phyloP scores from a whole-genome alignment of 2,888 invertebrate genomes.

The Amphiduros pacificus region DNA sequence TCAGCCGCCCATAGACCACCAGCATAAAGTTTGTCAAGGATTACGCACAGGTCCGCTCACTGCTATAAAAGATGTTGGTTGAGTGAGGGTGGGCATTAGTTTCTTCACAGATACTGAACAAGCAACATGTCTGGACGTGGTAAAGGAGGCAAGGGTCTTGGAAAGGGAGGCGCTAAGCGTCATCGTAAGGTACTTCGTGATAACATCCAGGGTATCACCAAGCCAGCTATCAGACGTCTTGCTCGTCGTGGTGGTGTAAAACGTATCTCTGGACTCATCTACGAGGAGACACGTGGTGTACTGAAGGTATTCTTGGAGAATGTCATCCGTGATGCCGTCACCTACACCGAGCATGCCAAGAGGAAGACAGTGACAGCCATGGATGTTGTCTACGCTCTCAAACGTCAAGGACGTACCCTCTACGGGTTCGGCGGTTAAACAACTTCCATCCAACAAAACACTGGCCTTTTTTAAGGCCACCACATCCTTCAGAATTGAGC shows the following conservation, averaged over 20 bases:
- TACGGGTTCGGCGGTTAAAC: slow-evolving; percentile 76
- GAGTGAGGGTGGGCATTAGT: too few relatives aligned
- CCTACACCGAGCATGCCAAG: slow-evolving; percentile 85
- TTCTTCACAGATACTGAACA: too few relatives aligned
- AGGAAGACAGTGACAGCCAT: slow-evolving; percentile 80
- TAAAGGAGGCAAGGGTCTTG: slow-evolving; percentile 77
- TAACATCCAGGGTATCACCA: slow-evolving; percentile 80
- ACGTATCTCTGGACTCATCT: slow-evolving; percentile 74
- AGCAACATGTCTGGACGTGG: slow-evolving; percentile 76
- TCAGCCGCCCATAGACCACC: too few relatives aligned
- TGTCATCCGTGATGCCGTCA: slow-evolving; percentile 82
- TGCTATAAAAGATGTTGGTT: too few relatives aligned
- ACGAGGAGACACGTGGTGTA: slow-evolving; percentile 79
- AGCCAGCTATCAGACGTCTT: slow-evolving; percentile 75
- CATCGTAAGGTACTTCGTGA: slow-evolving; percentile 78
- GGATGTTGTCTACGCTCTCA: slow-evolving; percentile 70
- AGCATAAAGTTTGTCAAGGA: too few relatives aligned
- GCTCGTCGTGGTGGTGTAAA: slow-evolving; percentile 71
- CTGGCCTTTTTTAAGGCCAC: too few relatives aligned
- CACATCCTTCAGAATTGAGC: too few relatives aligned
- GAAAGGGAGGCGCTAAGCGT: slow-evolving; percentile 80
- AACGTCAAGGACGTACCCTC: slow-evolving; percentile 78
- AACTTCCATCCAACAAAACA: too few relatives aligned
- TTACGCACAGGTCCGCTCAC: too few relatives aligned
- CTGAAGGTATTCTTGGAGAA: slow-evolving; percentile 81